phyloP scores from a whole-genome alignment of 2,888 invertebrate genomes.

The Apomyelois bistriatella region DNA sequence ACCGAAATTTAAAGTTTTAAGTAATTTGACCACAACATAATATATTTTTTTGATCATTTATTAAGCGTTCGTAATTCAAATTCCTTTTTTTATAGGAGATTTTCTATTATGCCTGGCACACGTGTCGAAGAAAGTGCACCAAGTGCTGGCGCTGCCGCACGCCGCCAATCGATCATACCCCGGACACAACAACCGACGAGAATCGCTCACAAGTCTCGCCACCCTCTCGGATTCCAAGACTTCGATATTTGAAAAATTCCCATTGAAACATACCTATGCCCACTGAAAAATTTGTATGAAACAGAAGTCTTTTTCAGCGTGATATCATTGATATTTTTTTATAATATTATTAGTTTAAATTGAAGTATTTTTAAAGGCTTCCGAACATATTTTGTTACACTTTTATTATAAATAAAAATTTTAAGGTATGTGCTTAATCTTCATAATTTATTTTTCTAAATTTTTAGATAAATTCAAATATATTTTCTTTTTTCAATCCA shows the following conservation, averaged over 20 bases:
- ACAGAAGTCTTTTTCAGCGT: too few relatives aligned
- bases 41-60: background rate
- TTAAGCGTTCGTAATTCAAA: background rate
- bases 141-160: slow-evolving; percentile 21
- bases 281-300: background rate
- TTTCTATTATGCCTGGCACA: slow-evolving; percentile 64
- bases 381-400: too few relatives aligned
- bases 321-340: too few relatives aligned
- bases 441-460: too few relatives aligned
- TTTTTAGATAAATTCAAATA: too few relatives aligned
- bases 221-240: slow-evolving; percentile 57
- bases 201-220: slow-evolving; percentile 32
- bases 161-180: slow-evolving; percentile 58
- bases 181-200: slow-evolving; percentile 40
- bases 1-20: background rate
- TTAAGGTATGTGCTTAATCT: too few relatives aligned
- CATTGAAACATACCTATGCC: background rate
- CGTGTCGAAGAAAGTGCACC: slow-evolving; percentile 40
- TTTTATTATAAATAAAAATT: too few relatives aligned
- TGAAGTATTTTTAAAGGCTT: too few relatives aligned
- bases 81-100: slow-evolving; percentile 43
- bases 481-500: too few relatives aligned
- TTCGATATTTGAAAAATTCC: slow-evolving; percentile 44
- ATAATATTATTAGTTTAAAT: too few relatives aligned
- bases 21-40: background rate